phyloP scores from a whole-genome alignment of 2,113 vertebrate species.

The Myiagra hebetior region DNA sequence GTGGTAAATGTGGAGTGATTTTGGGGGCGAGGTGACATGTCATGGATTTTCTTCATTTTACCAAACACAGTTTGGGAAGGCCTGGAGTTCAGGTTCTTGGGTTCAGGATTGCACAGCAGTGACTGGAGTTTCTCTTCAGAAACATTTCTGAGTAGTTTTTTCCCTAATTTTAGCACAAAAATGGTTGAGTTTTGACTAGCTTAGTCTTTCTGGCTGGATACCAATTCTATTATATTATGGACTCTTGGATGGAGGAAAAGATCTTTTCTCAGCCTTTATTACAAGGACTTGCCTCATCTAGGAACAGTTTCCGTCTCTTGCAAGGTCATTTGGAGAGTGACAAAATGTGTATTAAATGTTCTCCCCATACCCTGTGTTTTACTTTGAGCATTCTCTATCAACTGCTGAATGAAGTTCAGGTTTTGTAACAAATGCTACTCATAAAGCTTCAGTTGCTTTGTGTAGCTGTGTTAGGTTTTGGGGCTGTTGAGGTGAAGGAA shows the following conservation, averaged over 20 bases:
- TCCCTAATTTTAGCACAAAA: neutral
- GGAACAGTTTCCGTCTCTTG: neutral
- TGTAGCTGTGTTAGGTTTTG: neutral
- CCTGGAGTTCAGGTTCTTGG: neutral
- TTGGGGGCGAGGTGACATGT: neutral
- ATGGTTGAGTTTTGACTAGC: neutral
- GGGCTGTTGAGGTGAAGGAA: neutral
- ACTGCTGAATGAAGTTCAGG: neutral
- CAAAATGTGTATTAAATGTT: neutral
- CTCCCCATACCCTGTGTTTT: neutral
- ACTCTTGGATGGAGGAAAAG: neutral
- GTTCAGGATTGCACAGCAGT: neutral
- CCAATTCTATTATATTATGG: rapidly evolving
- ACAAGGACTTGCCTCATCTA: neutral
- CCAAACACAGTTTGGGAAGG: neutral
- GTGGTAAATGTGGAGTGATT: neutral
- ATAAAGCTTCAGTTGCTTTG: neutral
- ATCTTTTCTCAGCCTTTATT: neutral
- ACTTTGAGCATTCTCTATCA: neutral
- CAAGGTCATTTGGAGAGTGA: neutral
- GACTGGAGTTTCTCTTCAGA: neutral
- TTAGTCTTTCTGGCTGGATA: neutral
- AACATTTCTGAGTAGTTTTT: neutral
- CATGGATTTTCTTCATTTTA: neutral
- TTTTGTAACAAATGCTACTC: neutral